A percentile compares a stretch with the other conserved stretches of the same genome.
Evolutionary conservation across 2,113 vertebrate species (phyloP).

Genomic region (Upupa epops): DNA sequence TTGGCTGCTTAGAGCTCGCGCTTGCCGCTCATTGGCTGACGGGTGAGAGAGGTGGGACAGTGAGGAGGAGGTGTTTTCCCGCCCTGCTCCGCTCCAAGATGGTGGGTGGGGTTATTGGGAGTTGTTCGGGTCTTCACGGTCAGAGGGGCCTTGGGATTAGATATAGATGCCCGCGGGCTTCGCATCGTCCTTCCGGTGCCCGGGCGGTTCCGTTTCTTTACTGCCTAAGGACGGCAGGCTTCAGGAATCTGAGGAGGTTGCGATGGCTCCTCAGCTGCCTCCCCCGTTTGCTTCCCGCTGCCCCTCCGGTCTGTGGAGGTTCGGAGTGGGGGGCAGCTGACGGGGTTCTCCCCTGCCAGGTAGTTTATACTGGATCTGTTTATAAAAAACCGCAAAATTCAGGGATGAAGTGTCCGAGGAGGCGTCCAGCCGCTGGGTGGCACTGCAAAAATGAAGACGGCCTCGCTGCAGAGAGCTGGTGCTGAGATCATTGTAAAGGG

Average conservation of each 20-base stretch:
- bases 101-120: rapidly evolving
- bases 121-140: rapidly evolving
- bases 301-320: background rate
- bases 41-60: rapidly evolving
- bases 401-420: background rate
- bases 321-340: background rate
- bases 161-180: rapidly evolving
- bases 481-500: background rate
- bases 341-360: rapidly evolving
- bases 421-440: constrained; percentile 4
- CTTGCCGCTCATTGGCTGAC: background rate
- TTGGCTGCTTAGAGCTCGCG: rapidly evolving
- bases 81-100: rapidly evolving
- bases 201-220: rapidly evolving
- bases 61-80: rapidly evolving
- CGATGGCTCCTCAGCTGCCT: rapidly evolving
- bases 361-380: background rate
- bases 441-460: background rate
- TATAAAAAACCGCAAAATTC: background rate
- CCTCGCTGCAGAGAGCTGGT: no score
- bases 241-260: no score
- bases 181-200: rapidly evolving
- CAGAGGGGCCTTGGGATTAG: rapidly evolving
- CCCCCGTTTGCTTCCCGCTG: rapidly evolving
- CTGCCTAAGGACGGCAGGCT: no score